Evolutionary conservation across 2,113 vertebrate genomes (phyloP), one percentile per base, ranked within the genome.

Genomic region (Argyrosomus japonicus): DNA sequence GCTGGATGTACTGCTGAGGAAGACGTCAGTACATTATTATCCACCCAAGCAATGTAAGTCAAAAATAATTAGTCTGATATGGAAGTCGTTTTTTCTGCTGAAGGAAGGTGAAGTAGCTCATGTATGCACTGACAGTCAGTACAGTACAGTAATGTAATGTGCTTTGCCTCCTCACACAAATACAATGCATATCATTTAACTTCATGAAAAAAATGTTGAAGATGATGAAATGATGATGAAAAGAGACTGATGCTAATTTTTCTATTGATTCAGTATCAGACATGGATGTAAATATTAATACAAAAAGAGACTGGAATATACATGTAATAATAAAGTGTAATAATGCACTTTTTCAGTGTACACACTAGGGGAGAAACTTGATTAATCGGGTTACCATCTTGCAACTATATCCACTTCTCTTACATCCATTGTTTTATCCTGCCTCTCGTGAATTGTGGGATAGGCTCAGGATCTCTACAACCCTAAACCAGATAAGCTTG

Each of bases 11-110:
- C 71, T 23, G 76, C 70, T 51, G 79, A 71, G 62, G 40, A 43
- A 50, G 71, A 25, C 3, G 0, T 23, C 47, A 76, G 67, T 12
- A 67, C 51, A 81, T 84, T 50, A 71, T 65, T 25, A 75, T 69
- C 77, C 72, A 53, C 23, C 7, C 10, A 36, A 19, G 27, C 51
- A 77, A 5, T 76, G 15, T 21, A 58, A 79, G 76, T 76, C 71
- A 68, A 47, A 76, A 23, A 71, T 57, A 58, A 82, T 82, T 58
- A 75, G 50, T 36, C 27, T 68, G 64, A 81, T 50, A 60, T 43
- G 18, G 12, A 40, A 14, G 48, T 48, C 12, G 23, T 47, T 51
- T 47, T 51, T 19, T 60, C 58, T 48, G 29, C 8, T 21, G 10
- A 27, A 56, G 36, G 40, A 70, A 50, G 64, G 19, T 68, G 23